Conservation (phyloP, 2,888 invertebrate species). For the Himalopsyche tibetana region DNA sequence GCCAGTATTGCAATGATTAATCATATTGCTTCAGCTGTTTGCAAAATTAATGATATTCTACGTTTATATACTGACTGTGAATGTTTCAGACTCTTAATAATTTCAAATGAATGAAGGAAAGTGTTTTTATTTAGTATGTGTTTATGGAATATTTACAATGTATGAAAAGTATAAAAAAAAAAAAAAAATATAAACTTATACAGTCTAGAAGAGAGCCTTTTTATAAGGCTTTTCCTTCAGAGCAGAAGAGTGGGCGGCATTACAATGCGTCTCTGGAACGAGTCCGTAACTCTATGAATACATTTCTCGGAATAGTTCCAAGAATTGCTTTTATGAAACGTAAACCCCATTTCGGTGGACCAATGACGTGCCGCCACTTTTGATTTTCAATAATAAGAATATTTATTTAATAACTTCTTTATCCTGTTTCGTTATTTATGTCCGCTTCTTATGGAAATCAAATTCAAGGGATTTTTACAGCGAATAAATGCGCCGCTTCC, state of each 20-base stretch:
- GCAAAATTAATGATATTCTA: too few species aligned
- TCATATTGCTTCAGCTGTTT: too few species aligned
- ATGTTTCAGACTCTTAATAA: too few species aligned
- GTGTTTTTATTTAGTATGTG: too few species aligned
- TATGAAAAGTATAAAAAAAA: too few species aligned
- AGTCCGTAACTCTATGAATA: constrained; percentile 65
- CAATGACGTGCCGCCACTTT: constrained; percentile 47
- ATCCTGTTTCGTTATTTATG: constrained; percentile 18
- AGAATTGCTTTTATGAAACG: constrained; percentile 66
- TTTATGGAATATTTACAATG: too few species aligned
- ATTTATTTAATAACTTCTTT: constrained; percentile 23
- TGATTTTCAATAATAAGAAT: constrained; percentile 43
- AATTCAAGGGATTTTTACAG: not conserved
- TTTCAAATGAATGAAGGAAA: too few species aligned
- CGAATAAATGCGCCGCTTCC: constrained; percentile 26
- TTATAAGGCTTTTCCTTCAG: constrained; percentile 35
- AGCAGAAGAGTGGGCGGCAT: constrained; percentile 54
- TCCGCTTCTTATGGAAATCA: constrained; percentile 15
- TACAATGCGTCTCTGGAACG: constrained; percentile 64
- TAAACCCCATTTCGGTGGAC: constrained; percentile 59
- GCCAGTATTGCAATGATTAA: too few species aligned
- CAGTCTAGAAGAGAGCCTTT: constrained; percentile 40
- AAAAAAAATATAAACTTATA: too few species aligned
- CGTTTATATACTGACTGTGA: too few species aligned
- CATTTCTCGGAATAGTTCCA: constrained; percentile 64